Base-by-base conservation (phyloP, 2,888 invertebrate species). In the Chrysolina oricalcia region DNA sequence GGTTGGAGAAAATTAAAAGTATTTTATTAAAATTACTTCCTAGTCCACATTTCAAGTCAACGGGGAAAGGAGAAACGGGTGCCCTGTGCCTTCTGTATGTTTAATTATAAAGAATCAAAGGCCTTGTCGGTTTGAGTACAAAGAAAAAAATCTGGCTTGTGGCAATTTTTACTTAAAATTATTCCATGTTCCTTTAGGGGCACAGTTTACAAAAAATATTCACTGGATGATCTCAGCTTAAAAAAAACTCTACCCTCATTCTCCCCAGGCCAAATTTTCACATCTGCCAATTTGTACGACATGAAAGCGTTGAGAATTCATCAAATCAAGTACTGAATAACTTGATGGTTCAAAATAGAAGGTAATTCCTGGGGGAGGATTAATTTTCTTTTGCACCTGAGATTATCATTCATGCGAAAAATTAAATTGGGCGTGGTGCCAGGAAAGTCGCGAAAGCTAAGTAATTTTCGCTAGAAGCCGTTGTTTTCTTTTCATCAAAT, bases 341-440 rank as follows among this genome's bases (percentile, higher is more conserved):
- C 21, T 13, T 19, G 5, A 53, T 21, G 11, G 21, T 53, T 53
- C 11, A 53, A 21, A 53, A 53, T 10, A 11, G 53, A 53, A 53
- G 53, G 21, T 19, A 53, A 21, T 53, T 11, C 21, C 21, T 11
- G 10, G 19, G 21, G 53, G 19, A 53, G 13, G 0, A 53, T 23
- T 53, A 23, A 6, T 23, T 23, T 53, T 21, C 23, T 53, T 21
- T 13, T 53, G 53, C 53, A 53, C 53, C 53, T 53, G 53, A 53
- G 53, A 53, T 53, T 53, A 53, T 53, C 21, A 53, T 21, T 53
- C 5, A 4, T 53, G 53, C 2, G 21, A 11, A 53, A 53, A 53
- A 53, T 53, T 11, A 13, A 53, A 21, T 53, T 13, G 23, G 10
- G 17, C 17, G 10, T 17, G 17, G 19, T 53, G 53, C 53, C 53